phyloP scores from a whole-genome alignment of 2,797 vertebrate species.

The Bradypus variegatus region DNA sequence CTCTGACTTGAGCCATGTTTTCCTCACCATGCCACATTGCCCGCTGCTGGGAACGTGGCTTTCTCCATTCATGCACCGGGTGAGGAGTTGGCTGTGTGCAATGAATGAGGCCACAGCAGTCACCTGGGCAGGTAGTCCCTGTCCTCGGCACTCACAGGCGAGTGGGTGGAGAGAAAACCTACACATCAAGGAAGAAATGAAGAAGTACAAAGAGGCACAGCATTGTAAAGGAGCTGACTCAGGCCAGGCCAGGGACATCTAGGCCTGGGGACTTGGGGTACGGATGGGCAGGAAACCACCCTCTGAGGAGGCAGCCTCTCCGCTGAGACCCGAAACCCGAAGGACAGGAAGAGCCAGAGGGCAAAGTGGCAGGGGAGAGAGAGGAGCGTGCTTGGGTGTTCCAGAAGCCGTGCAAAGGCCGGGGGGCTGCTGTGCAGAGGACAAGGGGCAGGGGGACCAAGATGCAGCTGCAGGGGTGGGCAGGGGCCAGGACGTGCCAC shows the following conservation, averaged over 20 bases:
- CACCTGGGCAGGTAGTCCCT: background rate
- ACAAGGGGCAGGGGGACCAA: background rate
- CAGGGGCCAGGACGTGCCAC: background rate
- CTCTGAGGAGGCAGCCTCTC: background rate
- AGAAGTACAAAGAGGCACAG: fast-evolving
- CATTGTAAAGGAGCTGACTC: fast-evolving
- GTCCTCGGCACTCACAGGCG: background rate
- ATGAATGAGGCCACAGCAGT: background rate
- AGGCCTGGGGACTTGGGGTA: background rate
- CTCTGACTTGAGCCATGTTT: fast-evolving
- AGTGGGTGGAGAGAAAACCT: background rate
- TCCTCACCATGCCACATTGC: background rate
- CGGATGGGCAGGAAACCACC: background rate
- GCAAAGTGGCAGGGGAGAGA: background rate
- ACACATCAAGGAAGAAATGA: background rate
- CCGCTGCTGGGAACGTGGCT: fast-evolving
- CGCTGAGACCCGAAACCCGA: background rate
- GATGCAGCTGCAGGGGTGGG: too few species aligned
- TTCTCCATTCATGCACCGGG: fast-evolving
- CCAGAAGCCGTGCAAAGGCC: background rate
- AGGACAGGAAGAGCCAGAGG: background rate
- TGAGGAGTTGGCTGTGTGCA: background rate
- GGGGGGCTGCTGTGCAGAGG: background rate
- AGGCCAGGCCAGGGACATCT: background rate
- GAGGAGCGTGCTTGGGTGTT: background rate